Conservation (phyloP, 2,797 vertebrate genomes). For the Gouania willdenowi region DNA sequence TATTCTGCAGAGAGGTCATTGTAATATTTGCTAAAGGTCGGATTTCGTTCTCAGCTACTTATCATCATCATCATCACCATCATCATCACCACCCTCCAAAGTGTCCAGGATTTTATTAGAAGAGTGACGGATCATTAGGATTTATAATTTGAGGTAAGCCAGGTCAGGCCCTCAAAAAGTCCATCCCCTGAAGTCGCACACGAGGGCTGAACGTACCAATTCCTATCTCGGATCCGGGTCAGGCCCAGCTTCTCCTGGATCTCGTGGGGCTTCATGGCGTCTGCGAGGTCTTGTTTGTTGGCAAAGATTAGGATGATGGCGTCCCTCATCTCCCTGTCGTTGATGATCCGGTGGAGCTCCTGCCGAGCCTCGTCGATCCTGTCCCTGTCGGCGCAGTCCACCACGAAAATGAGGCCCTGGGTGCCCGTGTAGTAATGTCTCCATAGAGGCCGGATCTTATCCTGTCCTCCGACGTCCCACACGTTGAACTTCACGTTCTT, state of each 20-base stretch:
- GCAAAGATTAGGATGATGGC: constrained; percentile 98
- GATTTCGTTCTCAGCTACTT: constrained; percentile 52
- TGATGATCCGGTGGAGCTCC: constrained; percentile 97
- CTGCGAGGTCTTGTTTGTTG: constrained; percentile 98
- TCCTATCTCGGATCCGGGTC: constrained; percentile 96
- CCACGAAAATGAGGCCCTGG: constrained; percentile 96
- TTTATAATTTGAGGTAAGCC: constrained; percentile 99
- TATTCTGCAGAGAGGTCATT: constrained; percentile 73
- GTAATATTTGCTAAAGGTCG: constrained; percentile 71
- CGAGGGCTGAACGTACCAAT: constrained; percentile 99
- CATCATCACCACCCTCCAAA: too few species aligned
- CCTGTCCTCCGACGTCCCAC: constrained; percentile 97
- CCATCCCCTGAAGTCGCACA: constrained; percentile 94
- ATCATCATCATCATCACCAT: too few species aligned
- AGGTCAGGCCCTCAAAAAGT: constrained; percentile 97
- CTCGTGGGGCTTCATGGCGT: constrained; percentile 99
- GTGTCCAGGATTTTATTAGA: constrained; percentile 66
- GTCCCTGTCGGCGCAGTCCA: constrained; percentile 97
- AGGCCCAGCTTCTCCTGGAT: constrained; percentile 99
- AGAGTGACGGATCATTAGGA: constrained; percentile 77
- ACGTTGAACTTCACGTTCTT: constrained; percentile 99
- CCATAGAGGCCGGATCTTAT: constrained; percentile 97
- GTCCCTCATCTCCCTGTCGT: constrained; percentile 98
- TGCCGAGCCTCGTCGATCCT: constrained; percentile 95
- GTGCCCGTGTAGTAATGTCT: constrained; percentile 99